Percentiles rank a stretch among this genome's conserved stretches.
These are phyloP conservation scores for Sebastes itinus DNA, from an alignment of 2,797 vertebrate genomes.

Conservation along the genomic window DNA sequence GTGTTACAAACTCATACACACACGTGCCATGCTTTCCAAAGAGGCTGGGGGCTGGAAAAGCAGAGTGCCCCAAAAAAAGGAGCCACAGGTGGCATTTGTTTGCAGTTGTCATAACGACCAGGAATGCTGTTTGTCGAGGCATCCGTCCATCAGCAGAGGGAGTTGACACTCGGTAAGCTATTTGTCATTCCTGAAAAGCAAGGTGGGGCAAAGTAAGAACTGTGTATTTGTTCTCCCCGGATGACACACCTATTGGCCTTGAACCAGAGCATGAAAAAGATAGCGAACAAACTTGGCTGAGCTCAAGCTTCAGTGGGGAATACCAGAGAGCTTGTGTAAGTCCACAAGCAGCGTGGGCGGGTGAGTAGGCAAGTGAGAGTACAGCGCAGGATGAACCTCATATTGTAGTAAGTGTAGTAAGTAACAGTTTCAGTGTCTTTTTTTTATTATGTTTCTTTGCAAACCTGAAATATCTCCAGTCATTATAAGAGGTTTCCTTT, in stretches of 20 bases:
- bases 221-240: background rate
- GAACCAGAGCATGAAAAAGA: background rate
- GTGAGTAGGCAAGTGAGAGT: constrained; percentile 8
- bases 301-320: constrained; percentile 29
- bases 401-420: background rate
- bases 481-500: no score
- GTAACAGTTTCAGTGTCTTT: background rate
- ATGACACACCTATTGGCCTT: constrained; percentile 34
- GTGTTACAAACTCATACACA: background rate
- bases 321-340: constrained; percentile 16
- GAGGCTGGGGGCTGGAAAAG: background rate
- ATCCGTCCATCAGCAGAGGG: background rate
- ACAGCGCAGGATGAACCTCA: background rate
- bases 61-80: background rate
- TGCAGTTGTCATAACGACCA: constrained; percentile 11
- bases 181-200: background rate
- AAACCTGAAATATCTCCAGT: background rate
- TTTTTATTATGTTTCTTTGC: background rate
- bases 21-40: constrained; percentile 14
- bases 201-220: constrained; percentile 13
- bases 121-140: constrained; percentile 38
- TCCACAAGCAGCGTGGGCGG: constrained; percentile 27
- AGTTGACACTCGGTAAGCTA: background rate
- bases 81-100: constrained; percentile 12
- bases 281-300: constrained; percentile 12